Base-by-base conservation (phyloP, 64 coral and sea anemone genomes). In the Porites lutea region DNA sequence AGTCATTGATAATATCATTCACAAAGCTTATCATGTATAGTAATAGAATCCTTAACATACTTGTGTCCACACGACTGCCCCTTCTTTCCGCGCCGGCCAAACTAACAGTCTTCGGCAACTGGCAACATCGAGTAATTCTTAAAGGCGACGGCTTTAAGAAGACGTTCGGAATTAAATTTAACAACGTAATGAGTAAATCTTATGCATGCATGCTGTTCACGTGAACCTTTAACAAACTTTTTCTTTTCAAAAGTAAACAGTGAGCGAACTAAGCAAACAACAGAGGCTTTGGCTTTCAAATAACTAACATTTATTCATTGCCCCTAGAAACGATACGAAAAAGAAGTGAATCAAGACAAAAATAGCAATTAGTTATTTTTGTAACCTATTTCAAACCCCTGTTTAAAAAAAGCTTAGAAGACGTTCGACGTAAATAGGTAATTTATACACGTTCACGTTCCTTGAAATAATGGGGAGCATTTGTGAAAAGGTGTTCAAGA, bases 171-270 rank as follows among this genome's bases (percentile, higher is more conserved):
- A 45, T n/a, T 65, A 66, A 68, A 84, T 19, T 68, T 69, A 46
- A 84, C 46, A 20, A 37, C 10, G 13, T 84, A 84, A 84, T 84
- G 63, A 84, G 46, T 14, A 20, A 44, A 84, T 51, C 69, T 84
- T 84, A 84, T 84, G 62, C 81, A 82, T 82, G 79, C 22, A 27
- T 65, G 79, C 64, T 82, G 37, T 82, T 65, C 79, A 82, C 79
- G 79, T 82, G 79, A 22, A 48, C 4, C 15, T 37, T 65, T 19
- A 65, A 50, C 61, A 68, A 84, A 51, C 81, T 48, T 45, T 70
- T 45, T 45, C 52, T 84, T 67, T 51, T n/a, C n/a, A 61, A 82
- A 82, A 68, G 23, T 20, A 84, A 84, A 84, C 48, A 84, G 18
- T 9, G 64, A 68, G 11, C 19, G 46, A 21, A 64, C 18, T 22